Base-by-base conservation (phyloP, 1,140 invertebrate species). In the Pseudomyrmex sp. region DNA sequence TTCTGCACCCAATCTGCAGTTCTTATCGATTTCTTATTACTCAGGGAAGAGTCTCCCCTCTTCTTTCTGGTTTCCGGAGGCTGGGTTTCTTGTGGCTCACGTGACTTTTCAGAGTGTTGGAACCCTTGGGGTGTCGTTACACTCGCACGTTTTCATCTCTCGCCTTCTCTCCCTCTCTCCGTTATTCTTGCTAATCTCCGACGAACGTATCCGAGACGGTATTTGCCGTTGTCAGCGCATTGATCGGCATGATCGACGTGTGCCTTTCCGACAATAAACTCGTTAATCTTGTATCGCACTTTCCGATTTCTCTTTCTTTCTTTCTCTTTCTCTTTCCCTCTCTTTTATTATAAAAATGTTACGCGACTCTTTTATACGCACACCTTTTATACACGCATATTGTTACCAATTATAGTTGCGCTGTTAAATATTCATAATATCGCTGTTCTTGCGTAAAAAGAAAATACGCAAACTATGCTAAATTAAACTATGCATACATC, bases 1-100 rank as follows among this genome's bases (percentile, higher is more conserved):
- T 73, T 86, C 74, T 72, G 72, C 84, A 82, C 56, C 85, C 61
- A 74, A 88, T 88, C 82, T 26, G 61, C 63, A 59, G 68, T 63
- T 80, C 73, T 84, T 74, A 88, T 87, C 86, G 86, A 88, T 88
- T 88, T 86, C 82, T 87, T 88, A 87, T 88, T 88, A 87, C 85
- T 73, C 59, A 72, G 46, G 72, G 63, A 61, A 59, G 35, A 52
- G 44, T 63, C 20, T 56, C 58, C 44, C 18, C 20, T 61, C n/a
- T 13, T 65, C 48, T 70, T 59, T n/a, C 56, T 59, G 56, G 56
- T 84, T 85, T 35, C 35, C 35, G 35, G 35, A 35, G 35, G 35
- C 35, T 35, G 35, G 7, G 68, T 84, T 87, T 59, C 50, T 68
- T 68, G 44, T 46, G 46, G 61, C 82, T 58, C 56, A 54, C 54